Base-by-base conservation (phyloP, 1,140 invertebrate species). In the Orchestia grillus region DNA sequence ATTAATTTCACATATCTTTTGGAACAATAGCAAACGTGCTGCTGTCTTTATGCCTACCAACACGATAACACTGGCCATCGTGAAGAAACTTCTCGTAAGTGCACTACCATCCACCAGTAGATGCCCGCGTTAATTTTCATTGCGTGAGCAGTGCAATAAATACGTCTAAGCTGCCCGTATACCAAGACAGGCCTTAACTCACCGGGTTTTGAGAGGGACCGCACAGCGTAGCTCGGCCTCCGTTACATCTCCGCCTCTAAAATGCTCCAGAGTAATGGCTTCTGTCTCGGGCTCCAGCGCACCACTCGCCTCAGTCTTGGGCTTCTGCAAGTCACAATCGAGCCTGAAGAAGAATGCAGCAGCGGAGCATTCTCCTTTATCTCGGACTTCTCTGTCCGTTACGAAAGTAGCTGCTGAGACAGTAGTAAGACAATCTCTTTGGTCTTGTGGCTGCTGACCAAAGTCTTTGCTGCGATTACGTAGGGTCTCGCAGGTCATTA, bases 111-210 rank as follows among this genome's bases (percentile, higher is more conserved):
- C 28, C 36, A 77, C 62, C 15, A 77, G 62, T 23, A 28, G 62
- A 36, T 77, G 62, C 62, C 28, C 11, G 62, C 62, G 62, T 77
- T 77, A 77, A 77, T 90, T 90, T 90, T 90, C 88, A 44, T 90
- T 41, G 88, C 43, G 15, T 41, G 41, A 42, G 43, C 88, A 90
- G 41, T 44, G 88, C 88, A 41, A 90, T 90, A 90, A 90, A 90
- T 90, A 90, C 88, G 88, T 90, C 88, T 42, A 44, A 42, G 88
- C 88, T 90, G 88, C 88, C 88, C 41, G 88, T 90, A 41, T 41
- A 0, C 41, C 41, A 90, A 90, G 88, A 44, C 43, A 90, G 43
- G 88, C 88, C 41, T 90, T 90, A 42, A 90, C 88, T 90, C 88
- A 90, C 4, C 43, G 88, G 42, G 88, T 90, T 90, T 90, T 90